phyloP scores from a whole-genome alignment of 2,888 invertebrate genomes.

The Tenthredo notha region DNA sequence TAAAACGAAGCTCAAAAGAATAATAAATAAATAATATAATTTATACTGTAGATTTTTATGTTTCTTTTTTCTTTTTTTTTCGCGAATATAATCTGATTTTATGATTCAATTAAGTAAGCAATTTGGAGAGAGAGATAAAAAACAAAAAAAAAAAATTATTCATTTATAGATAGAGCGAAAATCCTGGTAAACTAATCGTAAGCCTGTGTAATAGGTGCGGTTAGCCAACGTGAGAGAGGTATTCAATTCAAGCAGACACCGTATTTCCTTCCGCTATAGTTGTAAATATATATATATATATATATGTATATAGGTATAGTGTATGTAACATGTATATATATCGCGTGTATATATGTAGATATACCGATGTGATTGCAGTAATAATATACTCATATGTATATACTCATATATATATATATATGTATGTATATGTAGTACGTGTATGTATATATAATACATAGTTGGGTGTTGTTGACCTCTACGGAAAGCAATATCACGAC shows the following conservation, averaged over 20 bases:
- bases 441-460: background rate
- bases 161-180: background rate
- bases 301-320: background rate
- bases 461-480: conserved; percentile 34
- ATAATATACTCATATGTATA: background rate
- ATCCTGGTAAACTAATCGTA: background rate
- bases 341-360: background rate
- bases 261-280: conserved; percentile 45
- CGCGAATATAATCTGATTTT: background rate
- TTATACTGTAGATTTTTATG: background rate
- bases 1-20: too few species aligned
- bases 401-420: too few species aligned
- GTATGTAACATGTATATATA: background rate
- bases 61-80: background rate
- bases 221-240: conserved; percentile 17
- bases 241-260: conserved; percentile 45
- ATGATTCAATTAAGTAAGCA: too few species aligned
- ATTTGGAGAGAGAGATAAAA: too few species aligned
- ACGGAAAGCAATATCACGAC: background rate
- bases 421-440: background rate
- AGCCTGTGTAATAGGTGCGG: background rate
- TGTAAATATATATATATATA: background rate
- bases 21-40: background rate
- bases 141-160: too few species aligned
- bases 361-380: background rate